Base-by-base conservation (phyloP, 2,888 invertebrate genomes). In the Microplitis manilae region DNA sequence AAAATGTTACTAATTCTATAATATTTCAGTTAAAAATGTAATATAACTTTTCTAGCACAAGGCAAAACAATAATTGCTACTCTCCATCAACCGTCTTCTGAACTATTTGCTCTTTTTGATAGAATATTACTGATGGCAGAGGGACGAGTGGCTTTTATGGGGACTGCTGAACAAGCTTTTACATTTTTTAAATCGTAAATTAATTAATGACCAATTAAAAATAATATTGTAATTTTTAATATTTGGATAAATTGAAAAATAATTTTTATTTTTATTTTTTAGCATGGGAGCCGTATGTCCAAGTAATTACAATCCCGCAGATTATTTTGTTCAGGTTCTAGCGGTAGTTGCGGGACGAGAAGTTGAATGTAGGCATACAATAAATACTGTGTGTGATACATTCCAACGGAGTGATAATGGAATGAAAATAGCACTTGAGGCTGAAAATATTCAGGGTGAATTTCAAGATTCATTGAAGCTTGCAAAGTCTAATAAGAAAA, bases 41-140 rank as follows among this genome's bases (percentile, higher is more conserved):
- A 30, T 30, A 38, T 59, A 64, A 68, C 38, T 65, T 38, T 77
- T 76, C 67, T 62, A 87, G 88, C 93, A 84, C 94, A 94, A 84
- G 97, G 97, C 38, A 97, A 97, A 91, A 97, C 97, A 0, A 94
- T 98, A 74, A 93, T 98, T 38, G 94, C 96, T 85, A 98, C 98
- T 0, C 96, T 98, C 81, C 98, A 98, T 91, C 98, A 98, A 90
- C 98, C 98, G 0, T 96, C 96, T 0, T 97, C 97, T 0, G 97
- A 98, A 89, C 90, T 96, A 38, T 98, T 96, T 87, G 94, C 95
- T 20, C 93, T 97, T 91, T 98, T 98, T 86, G 97, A 98, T 90
- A 95, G 95, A 86, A 92, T 97, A 72, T 91, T 97, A 8, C 92
- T 98, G 78, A 94, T 98, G 94, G 96, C 97, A 0, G 97, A 98